Evolutionary conservation across 2,797 vertebrate genomes (phyloP).

Genomic region (Sebastiscus tertius): DNA sequence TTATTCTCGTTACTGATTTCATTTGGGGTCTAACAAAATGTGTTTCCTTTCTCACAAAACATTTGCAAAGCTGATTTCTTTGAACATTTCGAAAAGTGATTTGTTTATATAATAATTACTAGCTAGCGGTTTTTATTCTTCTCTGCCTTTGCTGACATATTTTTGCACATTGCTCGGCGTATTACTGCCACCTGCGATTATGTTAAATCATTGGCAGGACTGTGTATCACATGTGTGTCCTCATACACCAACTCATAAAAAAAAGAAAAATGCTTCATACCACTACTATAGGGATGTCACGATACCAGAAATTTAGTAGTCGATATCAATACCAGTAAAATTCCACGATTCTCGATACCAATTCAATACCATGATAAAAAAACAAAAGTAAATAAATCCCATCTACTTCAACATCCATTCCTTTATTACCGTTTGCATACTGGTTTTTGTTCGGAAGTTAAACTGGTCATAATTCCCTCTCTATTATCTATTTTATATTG

Average conservation of each 20-base stretch:
- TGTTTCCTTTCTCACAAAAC: neutral
- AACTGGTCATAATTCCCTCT: no score
- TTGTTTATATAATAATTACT: neutral
- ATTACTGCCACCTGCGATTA: neutral
- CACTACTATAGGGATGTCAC: no score
- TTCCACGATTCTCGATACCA: no score
- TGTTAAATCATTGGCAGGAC: neutral
- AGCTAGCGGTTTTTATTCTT: neutral
- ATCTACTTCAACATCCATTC: no score
- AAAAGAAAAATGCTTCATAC: neutral
- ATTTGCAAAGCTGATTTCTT: neutral
- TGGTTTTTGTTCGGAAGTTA: no score
- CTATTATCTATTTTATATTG: no score
- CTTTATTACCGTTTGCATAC: no score
- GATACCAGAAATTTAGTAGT: rapidly evolving
- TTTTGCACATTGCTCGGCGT: neutral
- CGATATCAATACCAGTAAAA: no score
- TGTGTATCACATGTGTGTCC: neutral
- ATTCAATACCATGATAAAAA: no score
- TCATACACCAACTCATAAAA: neutral
- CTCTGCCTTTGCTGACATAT: neutral
- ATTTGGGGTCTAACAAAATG: rapidly evolving
- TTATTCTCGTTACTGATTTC: neutral
- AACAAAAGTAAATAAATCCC: no score
- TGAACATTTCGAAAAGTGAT: neutral